phyloP scores from a whole-genome alignment of 2,797 vertebrate species.

The Coranthus polyacanthus region DNA sequence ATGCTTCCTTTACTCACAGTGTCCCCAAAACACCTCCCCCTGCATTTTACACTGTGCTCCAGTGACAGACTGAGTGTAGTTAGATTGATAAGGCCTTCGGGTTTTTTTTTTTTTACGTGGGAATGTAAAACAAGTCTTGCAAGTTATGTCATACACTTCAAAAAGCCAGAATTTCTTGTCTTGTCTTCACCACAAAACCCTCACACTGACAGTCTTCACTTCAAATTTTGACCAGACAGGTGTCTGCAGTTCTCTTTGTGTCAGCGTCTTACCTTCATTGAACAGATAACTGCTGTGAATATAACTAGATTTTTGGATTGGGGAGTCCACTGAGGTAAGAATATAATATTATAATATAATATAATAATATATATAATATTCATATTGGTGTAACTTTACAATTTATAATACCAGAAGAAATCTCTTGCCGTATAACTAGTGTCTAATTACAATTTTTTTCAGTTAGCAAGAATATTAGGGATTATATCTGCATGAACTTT shows the following conservation, averaged over 20 bases:
- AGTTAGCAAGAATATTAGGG: too few species aligned
- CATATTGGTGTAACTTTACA: not conserved
- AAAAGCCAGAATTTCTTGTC: constrained; percentile 35
- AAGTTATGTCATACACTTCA: constrained; percentile 29
- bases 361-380: not conserved
- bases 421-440: not conserved
- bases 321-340: constrained; percentile 44
- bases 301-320: constrained; percentile 20
- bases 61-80: too few species aligned
- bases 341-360: not conserved
- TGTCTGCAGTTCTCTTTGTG: not conserved
- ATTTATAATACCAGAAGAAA: not conserved
- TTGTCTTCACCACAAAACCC: constrained; percentile 20
- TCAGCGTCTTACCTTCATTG: not conserved
- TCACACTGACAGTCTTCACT: constrained; percentile 10
- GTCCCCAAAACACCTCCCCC: not conserved
- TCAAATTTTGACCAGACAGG: constrained; percentile 8
- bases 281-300: not conserved
- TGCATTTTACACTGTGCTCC: not conserved
- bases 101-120: not conserved
- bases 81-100: not conserved
- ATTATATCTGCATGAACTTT: too few species aligned
- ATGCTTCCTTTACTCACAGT: constrained; percentile 8
- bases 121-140: constrained; percentile 54
- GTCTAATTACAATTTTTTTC: not conserved